A percentile compares a stretch with the other conserved stretches of the same genome.
Conservation (phyloP, 2,113 vertebrate genomes). For the Microcebus griseorufus region DNA sequence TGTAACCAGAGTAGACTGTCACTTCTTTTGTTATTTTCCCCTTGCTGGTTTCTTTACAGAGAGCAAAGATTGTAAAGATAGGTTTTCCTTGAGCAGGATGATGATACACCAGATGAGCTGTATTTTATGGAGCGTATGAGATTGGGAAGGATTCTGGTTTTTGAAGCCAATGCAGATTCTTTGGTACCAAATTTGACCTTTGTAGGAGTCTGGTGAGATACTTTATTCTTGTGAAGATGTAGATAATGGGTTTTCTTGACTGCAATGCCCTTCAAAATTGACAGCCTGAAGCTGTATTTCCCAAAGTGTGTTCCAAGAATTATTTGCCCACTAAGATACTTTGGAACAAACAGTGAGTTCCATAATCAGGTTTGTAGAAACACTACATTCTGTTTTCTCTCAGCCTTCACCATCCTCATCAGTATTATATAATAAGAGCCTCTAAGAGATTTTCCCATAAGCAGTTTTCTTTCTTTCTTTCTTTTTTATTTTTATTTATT, state of each 20-base stretch:
- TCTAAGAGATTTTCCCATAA: not conserved
- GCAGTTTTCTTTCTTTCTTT: not conserved
- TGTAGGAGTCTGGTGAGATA: constrained; percentile 44
- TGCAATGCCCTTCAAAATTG: constrained; percentile 38
- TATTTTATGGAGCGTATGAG: not conserved
- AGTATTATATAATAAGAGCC: constrained; percentile 16
- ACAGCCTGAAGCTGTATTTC: constrained; percentile 41
- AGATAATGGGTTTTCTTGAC: constrained; percentile 55
- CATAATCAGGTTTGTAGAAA: constrained; percentile 12
- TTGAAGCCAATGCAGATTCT: constrained; percentile 54
- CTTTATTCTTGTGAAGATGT: constrained; percentile 56
- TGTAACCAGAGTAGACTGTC: not conserved
- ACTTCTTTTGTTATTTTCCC: not conserved
- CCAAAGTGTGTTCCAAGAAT: constrained; percentile 23
- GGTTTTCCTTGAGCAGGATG: not conserved
- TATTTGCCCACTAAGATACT: not conserved
- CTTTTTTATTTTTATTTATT: too few species aligned
- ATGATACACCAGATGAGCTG: not conserved
- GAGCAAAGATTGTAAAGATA: not conserved
- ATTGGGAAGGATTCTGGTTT: constrained; percentile 11
- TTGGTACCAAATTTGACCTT: constrained; percentile 49
- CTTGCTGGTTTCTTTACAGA: constrained; percentile 36
- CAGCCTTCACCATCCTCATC: not conserved
- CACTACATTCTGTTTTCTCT: not conserved
- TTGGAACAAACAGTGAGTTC: constrained; percentile 25